A percentile compares a stretch with the other conserved stretches of the same genome.
Conservation (phyloP, 2,888 invertebrate genomes). For the Diadromus collaris region DNA sequence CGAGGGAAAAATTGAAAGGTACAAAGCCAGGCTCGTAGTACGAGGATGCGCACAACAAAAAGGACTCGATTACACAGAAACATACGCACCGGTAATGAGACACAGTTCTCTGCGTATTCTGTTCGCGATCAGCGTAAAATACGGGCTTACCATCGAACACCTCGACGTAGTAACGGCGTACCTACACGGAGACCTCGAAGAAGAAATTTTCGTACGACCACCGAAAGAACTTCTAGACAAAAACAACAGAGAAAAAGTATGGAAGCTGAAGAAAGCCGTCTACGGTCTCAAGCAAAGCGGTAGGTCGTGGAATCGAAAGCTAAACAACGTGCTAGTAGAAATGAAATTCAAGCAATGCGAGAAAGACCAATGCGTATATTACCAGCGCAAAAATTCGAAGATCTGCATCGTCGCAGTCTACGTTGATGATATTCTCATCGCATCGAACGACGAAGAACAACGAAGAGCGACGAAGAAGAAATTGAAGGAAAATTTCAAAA, state of each 20-base stretch:
- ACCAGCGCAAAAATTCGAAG: conserved; percentile 14
- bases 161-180: conserved; percentile 69
- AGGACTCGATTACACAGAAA: conserved; percentile 62
- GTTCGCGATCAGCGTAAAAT: conserved; percentile 61
- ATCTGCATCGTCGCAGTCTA: conserved; percentile 44
- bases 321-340: conserved; percentile 58
- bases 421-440: conserved; percentile 60
- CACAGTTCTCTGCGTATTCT: conserved; percentile 58
- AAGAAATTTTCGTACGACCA: conserved; percentile 65
- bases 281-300: conserved; percentile 30
- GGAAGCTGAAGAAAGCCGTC: conserved; percentile 22
- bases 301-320: conserved; percentile 42
- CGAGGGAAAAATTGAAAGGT: conserved; percentile 12
- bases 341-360: conserved; percentile 4
- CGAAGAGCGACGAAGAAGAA: conserved; percentile 27
- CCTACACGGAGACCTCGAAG: too few species aligned
- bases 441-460: conserved; percentile 43
- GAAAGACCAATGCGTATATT: conserved; percentile 46
- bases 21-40: conserved; percentile 64
- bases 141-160: conserved; percentile 62
- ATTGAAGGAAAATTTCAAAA: conserved; percentile 55
- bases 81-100: conserved; percentile 64
- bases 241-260: background rate
- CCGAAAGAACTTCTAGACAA: background rate
- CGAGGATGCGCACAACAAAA: conserved; percentile 66